Percentiles rank a stretch among this genome's conserved stretches.
These are phyloP conservation scores for Agrenia bidenticulata DNA, from an alignment of 2,888 invertebrate species.

Conservation along the genomic window DNA sequence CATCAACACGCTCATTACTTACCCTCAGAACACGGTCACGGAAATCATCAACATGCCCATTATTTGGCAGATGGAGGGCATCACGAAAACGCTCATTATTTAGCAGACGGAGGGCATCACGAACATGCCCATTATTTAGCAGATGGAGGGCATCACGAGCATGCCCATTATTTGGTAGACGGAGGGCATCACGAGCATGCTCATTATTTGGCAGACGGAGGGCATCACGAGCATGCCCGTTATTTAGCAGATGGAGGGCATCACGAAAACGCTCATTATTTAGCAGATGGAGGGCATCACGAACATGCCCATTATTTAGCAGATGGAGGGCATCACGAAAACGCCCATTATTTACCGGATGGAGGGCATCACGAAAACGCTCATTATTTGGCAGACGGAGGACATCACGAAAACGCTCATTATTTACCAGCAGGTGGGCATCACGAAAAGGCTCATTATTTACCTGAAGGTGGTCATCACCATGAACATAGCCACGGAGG, in stretches of 20 bases:
- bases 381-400: slow-evolving; percentile 2
- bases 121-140: no score
- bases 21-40: no score
- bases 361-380: neutral
- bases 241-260: neutral
- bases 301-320: slow-evolving; percentile 1
- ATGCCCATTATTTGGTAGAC: no score
- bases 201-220: no score
- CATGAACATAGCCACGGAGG: neutral
- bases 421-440: no score
- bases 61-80: neutral
- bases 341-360: neutral
- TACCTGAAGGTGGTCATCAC: neutral
- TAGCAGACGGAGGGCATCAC: neutral
- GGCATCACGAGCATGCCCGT: neutral
- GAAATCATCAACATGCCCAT: no score
- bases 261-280: neutral
- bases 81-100: slow-evolving; percentile 10
- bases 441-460: slow-evolving; percentile 9
- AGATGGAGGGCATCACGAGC: no score
- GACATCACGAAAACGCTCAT: neutral
- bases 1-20: no score
- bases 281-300: neutral
- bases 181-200: neutral
- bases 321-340: neutral